Base-by-base conservation (phyloP, 1,140 invertebrate species). In the Anoplophora glabripennis region DNA sequence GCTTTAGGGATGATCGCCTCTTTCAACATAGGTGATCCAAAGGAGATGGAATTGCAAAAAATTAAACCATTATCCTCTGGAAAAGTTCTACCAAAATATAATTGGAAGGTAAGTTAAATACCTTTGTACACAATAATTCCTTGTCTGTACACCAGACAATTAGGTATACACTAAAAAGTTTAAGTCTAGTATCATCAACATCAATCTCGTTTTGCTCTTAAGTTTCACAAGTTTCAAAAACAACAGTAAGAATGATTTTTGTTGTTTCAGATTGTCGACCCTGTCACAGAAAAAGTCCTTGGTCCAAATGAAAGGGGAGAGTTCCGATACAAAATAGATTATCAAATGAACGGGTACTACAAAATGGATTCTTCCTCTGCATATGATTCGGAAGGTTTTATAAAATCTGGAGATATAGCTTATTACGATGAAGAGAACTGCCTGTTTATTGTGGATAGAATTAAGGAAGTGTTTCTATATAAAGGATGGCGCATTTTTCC, bases 381-480 rank as follows among this genome's bases (percentile, higher is more conserved):
- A 0, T 77, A 85, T 15, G 82, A 86, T 58, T 69, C 72, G 14
- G 83, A 89, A 42, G 80, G 78, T 8, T 84, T 77, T 65, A 76
- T 87, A 8, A 80, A 82, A 67, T 88, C 87, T 56, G 87, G 88
- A 33, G 87, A 90, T 70, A 77, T 89, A 28, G 84, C 80, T 0
- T 87, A 84, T 59, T 81, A 84, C 53, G 85, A 89, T 61, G 77
- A 84, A 49, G 78, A 86, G 14, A 80, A 80, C 0, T 82, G 79
- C 48, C 79, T 89, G 21, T 86, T 77, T 58, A 79, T 90, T 36
- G 79, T 85, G 8, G 87, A 87, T 58, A 75, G 88, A 49, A 72
- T 88, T 21, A 90, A 89, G 63, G 87, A 89, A 70, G 75, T 90
- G n/a, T 86, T 90, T 53, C 90, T 90, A 72, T 89, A 85, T 70